Evolutionary conservation across 2,113 vertebrate genomes (phyloP).

Genomic region (Notarius lentiginosus): DNA sequence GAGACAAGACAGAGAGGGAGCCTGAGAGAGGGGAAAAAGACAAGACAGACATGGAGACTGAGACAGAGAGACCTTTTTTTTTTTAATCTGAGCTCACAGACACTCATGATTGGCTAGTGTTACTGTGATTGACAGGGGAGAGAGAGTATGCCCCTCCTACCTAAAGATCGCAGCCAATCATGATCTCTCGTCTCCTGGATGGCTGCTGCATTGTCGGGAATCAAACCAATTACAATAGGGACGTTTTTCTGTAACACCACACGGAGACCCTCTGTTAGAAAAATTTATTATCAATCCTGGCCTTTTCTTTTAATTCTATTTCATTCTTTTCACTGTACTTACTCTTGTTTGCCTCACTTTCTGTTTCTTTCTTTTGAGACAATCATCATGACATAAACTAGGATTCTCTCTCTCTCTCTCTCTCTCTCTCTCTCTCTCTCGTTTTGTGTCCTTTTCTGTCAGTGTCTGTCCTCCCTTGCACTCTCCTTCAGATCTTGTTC

Average conservation of each 20-base stretch:
- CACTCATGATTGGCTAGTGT: not conserved
- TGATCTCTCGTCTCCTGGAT: not conserved
- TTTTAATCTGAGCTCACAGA: not conserved
- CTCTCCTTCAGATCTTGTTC: no score
- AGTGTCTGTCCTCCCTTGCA: no score
- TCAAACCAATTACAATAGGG: not conserved
- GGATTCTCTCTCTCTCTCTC: slow-evolving; percentile 54
- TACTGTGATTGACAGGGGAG: not conserved
- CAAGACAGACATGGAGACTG: not conserved
- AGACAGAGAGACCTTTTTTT: slow-evolving; percentile 4
- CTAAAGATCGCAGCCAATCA: not conserved
- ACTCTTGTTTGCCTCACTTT: not conserved
- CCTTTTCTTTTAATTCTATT: not conserved
- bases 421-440: slow-evolving; percentile 32
- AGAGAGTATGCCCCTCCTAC: not conserved
- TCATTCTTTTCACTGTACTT: slow-evolving; percentile 30
- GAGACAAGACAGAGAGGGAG: not conserved
- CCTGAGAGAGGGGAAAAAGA: no score
- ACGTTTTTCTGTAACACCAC: not conserved
- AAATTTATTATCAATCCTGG: not conserved
- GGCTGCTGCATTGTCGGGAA: not conserved
- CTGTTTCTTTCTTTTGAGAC: slow-evolving; percentile 45
- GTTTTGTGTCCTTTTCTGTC: no score
- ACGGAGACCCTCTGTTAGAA: not conserved
- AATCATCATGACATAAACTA: slow-evolving; percentile 60